Conservation (phyloP, 2,797 vertebrate species). For the Mus minutoides region DNA sequence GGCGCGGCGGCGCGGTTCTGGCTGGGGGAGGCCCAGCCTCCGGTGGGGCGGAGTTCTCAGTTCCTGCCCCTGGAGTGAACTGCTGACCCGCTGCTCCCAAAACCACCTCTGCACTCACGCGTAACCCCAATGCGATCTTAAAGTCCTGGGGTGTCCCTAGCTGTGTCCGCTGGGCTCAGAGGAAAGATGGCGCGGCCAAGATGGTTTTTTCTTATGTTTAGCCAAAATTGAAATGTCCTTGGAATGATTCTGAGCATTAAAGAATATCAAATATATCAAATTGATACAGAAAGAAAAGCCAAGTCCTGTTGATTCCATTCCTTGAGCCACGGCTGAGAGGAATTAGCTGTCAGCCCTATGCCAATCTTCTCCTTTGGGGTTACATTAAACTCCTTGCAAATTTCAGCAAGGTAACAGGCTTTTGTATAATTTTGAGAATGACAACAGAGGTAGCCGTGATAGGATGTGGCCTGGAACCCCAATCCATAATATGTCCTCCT, state of each 20-base stretch:
- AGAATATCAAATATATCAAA: neutral
- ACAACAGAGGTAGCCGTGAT: neutral
- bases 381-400: neutral
- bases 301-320: neutral
- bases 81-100: no score
- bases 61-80: no score
- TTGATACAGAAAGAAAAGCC: neutral
- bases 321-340: neutral
- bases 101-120: no score
- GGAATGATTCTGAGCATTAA: neutral
- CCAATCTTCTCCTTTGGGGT: neutral
- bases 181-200: no score
- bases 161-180: no score
- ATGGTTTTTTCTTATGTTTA: neutral
- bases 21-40: no score
- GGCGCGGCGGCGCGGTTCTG: no score
- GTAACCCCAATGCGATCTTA: no score
- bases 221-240: neutral
- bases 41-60: no score
- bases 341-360: neutral
- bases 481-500: neutral
- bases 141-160: no score
- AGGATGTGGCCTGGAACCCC: neutral
- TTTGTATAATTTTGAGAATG: constrained; percentile 8
- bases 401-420: neutral